Evolutionary conservation across 2,797 vertebrate species (phyloP).

Genomic region (Cossypha niveicapilla): DNA sequence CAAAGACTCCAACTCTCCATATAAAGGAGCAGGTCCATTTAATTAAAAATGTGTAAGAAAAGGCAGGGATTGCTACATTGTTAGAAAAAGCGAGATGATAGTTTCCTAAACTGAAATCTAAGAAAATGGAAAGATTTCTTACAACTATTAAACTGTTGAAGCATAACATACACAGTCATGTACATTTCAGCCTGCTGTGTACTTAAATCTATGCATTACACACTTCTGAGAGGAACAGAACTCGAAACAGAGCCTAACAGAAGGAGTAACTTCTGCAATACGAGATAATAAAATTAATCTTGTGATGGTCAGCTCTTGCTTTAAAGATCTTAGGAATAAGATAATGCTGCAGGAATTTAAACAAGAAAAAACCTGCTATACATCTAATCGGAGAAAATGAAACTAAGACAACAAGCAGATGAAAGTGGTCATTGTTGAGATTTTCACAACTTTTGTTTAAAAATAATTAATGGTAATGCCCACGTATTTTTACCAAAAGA

Average conservation of each 20-base stretch:
- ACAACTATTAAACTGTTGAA: background rate
- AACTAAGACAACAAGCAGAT: background rate
- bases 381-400: background rate
- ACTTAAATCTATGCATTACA: background rate
- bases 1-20: background rate
- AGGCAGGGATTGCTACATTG: fast-evolving
- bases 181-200: background rate
- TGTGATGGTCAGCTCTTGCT: background rate
- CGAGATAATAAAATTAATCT: background rate
- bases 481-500: background rate
- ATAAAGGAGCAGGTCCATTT: background rate
- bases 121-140: background rate
- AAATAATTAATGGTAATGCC: background rate
- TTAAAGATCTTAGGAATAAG: background rate
- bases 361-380: background rate
- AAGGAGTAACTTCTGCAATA: background rate
- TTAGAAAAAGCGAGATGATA: background rate
- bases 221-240: background rate
- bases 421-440: background rate
- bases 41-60: background rate
- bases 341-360: background rate
- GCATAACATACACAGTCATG: background rate
- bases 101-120: background rate
- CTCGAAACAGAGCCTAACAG: background rate
- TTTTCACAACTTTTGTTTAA: background rate